Evolutionary conservation across 1,140 invertebrate species (phyloP).

Genomic region (Drosophila sechellia): DNA sequence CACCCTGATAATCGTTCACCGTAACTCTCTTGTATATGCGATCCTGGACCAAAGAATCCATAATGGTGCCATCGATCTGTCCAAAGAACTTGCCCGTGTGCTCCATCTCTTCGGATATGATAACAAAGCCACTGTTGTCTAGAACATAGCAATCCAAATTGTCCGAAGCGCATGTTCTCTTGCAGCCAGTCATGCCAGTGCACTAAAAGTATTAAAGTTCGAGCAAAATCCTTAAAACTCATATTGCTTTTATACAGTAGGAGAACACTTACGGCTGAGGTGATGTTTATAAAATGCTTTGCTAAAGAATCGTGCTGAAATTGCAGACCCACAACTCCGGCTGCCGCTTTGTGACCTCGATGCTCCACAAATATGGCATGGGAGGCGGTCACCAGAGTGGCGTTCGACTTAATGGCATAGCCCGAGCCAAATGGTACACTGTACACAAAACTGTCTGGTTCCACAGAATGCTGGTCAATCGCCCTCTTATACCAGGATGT

Average conservation of each 20-base stretch:
- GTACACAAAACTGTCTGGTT: slow-evolving; percentile 95
- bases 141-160: slow-evolving; percentile 96
- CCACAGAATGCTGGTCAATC: slow-evolving; percentile 94
- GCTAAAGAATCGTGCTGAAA: slow-evolving; percentile 92
- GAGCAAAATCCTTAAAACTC: not conserved
- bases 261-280: slow-evolving; percentile 87
- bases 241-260: not conserved
- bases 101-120: slow-evolving; percentile 93
- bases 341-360: slow-evolving; percentile 92
- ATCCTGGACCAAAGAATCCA: slow-evolving; percentile 96
- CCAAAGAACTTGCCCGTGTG: slow-evolving; percentile 96
- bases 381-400: slow-evolving; percentile 93
- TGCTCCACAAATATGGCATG: slow-evolving; percentile 95
- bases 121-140: slow-evolving; percentile 97
- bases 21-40: slow-evolving; percentile 94
- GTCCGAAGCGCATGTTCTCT: slow-evolving; percentile 93
- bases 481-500: slow-evolving; percentile 96
- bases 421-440: slow-evolving; percentile 94
- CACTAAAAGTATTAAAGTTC: slow-evolving; percentile 86
- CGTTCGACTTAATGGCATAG: slow-evolving; percentile 86
- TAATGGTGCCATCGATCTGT: slow-evolving; percentile 96
- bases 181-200: slow-evolving; percentile 88
- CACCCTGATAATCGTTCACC: slow-evolving; percentile 95
- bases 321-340: slow-evolving; percentile 95
- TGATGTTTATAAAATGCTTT: slow-evolving; percentile 93